Percentiles rank a stretch among this genome's conserved stretches.
Conservation (phyloP, 2,888 invertebrate species). For the Drosophila prolongata region DNA sequence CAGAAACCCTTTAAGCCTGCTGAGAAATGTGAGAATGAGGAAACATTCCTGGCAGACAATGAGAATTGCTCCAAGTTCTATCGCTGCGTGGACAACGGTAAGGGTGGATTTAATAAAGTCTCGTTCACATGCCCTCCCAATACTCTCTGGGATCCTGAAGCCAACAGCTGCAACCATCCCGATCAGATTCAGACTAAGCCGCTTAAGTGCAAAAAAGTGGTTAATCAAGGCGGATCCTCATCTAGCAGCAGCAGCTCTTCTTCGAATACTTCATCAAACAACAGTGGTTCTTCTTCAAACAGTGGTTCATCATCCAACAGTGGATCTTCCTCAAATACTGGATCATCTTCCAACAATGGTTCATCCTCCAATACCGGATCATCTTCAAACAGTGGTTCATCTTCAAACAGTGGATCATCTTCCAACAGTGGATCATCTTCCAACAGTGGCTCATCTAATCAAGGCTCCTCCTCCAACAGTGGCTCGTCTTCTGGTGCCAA, state of each 20-base stretch:
- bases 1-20: slow-evolving; percentile 73
- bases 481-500: slow-evolving; percentile 9
- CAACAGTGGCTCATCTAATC: slow-evolving; percentile 24
- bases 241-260: slow-evolving; percentile 40
- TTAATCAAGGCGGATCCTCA: slow-evolving; percentile 30
- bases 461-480: slow-evolving; percentile 18
- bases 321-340: slow-evolving; percentile 3
- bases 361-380: slow-evolving; percentile 5
- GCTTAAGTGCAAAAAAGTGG: slow-evolving; percentile 67
- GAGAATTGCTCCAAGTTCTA: slow-evolving; percentile 87
- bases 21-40: slow-evolving; percentile 82
- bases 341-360: slow-evolving; percentile 8
- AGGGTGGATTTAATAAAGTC: slow-evolving; percentile 84
- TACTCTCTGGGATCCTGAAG: slow-evolving; percentile 87
- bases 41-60: slow-evolving; percentile 83
- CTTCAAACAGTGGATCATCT: background rate
- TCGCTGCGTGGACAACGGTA: slow-evolving; percentile 85
- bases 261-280: slow-evolving; percentile 29
- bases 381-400: slow-evolving; percentile 5
- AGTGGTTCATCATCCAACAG: slow-evolving; percentile 12
- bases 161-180: slow-evolving; percentile 85
- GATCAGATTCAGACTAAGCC: slow-evolving; percentile 68
- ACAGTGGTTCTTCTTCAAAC: slow-evolving; percentile 18
- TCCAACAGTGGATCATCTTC: slow-evolving; percentile 7
- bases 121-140: slow-evolving; percentile 86